Base-by-base conservation (phyloP, 2,797 vertebrate genomes). In the Agapornis canus region DNA sequence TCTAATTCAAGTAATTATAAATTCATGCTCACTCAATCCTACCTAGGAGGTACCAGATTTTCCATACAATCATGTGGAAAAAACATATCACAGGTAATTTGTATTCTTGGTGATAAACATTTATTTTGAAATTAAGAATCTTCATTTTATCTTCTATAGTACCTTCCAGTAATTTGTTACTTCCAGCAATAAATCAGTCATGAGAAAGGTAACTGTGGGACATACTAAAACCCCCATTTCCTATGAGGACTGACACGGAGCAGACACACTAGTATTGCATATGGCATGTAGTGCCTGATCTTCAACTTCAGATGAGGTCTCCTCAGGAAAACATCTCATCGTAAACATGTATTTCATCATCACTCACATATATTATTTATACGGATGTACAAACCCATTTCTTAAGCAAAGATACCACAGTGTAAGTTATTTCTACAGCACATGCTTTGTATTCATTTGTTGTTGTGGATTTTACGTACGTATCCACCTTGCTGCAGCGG, bases 381-480 rank as follows among this genome's bases (percentile, higher is more conserved):
- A 60, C 25, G 86, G 47, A 81, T 21, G 31, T 27, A 56, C 32
- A 52, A 60, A 64, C 12, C 7, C 70, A 11, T 47, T 45, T 77
- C 40, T 40, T 77, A n/a, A 87, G 61, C 51, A 76, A 42, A 86
- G 18, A 42, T 22, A 66, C 22, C n/a, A 16, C 15, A 54, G 19
- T 23, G 3, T 43, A 60, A 82, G 52, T 2, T 15, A 17, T 18
- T 81, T 37, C 61, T 64, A 43, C 9, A 66, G 72, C n/a, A 49
- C 3, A 6, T 2, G 15, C 19, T 86, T 56, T 5, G 2, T 20
- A 68, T 75, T 52, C 43, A 8, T 43, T 31, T 48, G 25, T 71
- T 8, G 1, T 3, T 73, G 54, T 6, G 56, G 39, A 27, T 37
- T 78, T 75, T 6, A 17, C 3, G 20, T 10, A 18, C 0, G 0